phyloP scores from a whole-genome alignment of 2,797 vertebrate genomes.

The Acipenser ruthenus region DNA sequence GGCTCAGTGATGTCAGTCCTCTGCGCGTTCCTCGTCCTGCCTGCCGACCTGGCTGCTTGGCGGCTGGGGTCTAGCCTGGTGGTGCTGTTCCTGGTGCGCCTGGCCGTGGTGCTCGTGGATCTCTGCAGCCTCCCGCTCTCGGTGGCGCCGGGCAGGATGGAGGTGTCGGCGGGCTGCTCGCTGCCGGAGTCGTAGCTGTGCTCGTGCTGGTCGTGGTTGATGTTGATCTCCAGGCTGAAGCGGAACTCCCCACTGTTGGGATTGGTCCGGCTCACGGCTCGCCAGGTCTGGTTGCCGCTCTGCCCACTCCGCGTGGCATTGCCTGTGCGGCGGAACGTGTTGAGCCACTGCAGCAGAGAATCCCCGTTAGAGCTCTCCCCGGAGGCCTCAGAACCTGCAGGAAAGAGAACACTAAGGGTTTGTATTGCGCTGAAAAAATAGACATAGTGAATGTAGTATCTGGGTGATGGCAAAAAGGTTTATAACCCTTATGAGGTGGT shows the following conservation, averaged over 20 bases:
- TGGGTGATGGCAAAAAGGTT: not conserved
- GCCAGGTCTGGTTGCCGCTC: constrained; percentile 93
- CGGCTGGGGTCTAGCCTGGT: constrained; percentile 35
- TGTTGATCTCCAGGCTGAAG: constrained; percentile 92
- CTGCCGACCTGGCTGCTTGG: constrained; percentile 31
- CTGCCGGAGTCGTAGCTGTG: constrained; percentile 46
- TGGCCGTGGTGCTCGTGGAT: constrained; percentile 25
- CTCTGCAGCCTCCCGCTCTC: constrained; percentile 38
- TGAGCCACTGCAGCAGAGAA: constrained; percentile 86
- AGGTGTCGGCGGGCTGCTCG: constrained; percentile 46
- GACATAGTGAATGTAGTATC: constrained; percentile 1
- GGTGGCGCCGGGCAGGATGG: constrained; percentile 50
- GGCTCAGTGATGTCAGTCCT: constrained; percentile 43
- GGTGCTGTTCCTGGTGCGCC: constrained; percentile 59
- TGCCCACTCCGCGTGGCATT: constrained; percentile 87
- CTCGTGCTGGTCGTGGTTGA: constrained; percentile 84
- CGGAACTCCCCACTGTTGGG: constrained; percentile 88
- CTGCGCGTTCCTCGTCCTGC: constrained; percentile 30
- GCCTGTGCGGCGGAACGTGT: constrained; percentile 82
- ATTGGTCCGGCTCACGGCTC: constrained; percentile 86
- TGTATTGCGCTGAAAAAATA: too few relatives aligned
- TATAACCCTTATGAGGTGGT: too few relatives aligned
- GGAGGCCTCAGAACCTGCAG: constrained; percentile 66
- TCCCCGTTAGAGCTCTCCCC: constrained; percentile 73
- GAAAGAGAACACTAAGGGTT: constrained; percentile 16